These are phyloP conservation scores for Labia minor DNA, from an alignment of 2,888 invertebrate species.

Conservation along the genomic window DNA sequence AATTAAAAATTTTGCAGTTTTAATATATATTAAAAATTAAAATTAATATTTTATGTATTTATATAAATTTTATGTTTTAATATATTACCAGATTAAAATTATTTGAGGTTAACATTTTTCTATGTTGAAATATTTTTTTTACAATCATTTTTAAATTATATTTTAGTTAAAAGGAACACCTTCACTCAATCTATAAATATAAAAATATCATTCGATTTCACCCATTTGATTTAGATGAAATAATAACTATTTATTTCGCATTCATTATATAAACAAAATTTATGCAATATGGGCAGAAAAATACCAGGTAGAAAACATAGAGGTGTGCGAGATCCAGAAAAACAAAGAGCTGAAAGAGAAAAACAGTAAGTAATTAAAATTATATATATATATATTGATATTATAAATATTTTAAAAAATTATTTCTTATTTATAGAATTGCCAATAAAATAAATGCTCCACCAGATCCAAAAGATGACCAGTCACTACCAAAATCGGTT, in stretches of 20 bases:
- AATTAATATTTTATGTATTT: too few species aligned
- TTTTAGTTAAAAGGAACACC: too few species aligned
- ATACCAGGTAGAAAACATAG: slow-evolving; percentile 23
- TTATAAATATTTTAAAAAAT: neutral
- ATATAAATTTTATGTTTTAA: too few species aligned
- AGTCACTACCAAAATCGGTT: slow-evolving; percentile 64
- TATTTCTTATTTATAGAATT: slow-evolving; percentile 43
- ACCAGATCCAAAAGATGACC: slow-evolving; percentile 56
- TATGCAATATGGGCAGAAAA: slow-evolving; percentile 21
- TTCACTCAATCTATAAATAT: too few species aligned
- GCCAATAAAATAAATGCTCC: slow-evolving; percentile 64
- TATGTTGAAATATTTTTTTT: neutral
- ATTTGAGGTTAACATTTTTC: neutral
- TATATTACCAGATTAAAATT: neutral
- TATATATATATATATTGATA: neutral
- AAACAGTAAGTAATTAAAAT: slow-evolving; percentile 43
- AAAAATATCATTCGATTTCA: too few species aligned
- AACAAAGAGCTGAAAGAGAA: slow-evolving; percentile 52
- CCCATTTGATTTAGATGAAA: too few species aligned
- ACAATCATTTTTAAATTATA: neutral
- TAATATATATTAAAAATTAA: too few species aligned
- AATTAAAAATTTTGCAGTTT: too few species aligned
- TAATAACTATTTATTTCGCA: too few species aligned
- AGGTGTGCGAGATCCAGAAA: slow-evolving; percentile 32
- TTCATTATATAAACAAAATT: too few species aligned